A percentile compares a stretch with the other conserved stretches of the same genome.
Conservation (phyloP, 1,140 invertebrate genomes). For the Trichogramma pretiosum region DNA sequence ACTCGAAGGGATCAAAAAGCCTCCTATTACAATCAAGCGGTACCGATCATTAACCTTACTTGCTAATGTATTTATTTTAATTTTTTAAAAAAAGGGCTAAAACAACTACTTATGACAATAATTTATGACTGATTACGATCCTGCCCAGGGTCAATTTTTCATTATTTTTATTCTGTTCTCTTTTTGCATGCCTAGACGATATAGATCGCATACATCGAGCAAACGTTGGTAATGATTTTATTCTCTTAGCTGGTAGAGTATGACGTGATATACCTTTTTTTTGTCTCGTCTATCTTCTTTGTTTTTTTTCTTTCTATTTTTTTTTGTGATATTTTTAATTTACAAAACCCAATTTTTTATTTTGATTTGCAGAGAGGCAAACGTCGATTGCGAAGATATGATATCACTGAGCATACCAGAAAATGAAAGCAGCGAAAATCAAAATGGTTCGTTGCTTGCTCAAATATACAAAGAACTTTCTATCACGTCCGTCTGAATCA, state of each 20-base stretch:
- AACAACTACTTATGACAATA: too few species aligned
- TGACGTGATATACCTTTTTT: too few species aligned
- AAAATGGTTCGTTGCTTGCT: constrained; percentile 31
- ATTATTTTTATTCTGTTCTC: constrained; percentile 10
- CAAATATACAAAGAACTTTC: constrained; percentile 41
- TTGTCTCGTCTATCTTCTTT: too few species aligned
- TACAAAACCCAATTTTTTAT: too few species aligned
- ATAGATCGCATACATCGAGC: constrained; percentile 27
- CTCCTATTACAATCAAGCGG: constrained; percentile 28
- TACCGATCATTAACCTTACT: too few species aligned
- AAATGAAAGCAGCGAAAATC: constrained; percentile 26
- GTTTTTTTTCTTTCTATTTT: too few species aligned
- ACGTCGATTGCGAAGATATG: constrained; percentile 26
- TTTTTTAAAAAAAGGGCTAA: too few species aligned
- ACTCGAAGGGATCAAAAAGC: constrained; percentile 40
- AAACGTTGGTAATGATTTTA: constrained; percentile 31
- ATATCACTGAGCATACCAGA: constrained; percentile 32
- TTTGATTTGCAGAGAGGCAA: constrained; percentile 26
- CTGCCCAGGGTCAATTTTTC: too few species aligned
- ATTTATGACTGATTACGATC: too few species aligned
- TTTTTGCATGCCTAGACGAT: constrained; percentile 35
- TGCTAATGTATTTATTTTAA: too few species aligned
- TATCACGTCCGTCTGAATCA: constrained; percentile 37
- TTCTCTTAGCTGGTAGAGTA: too few species aligned
- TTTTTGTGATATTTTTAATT: too few species aligned